These are phyloP conservation scores for Tachysurus vachellii DNA, from an alignment of 2,113 vertebrate species.

Conservation along the genomic window DNA sequence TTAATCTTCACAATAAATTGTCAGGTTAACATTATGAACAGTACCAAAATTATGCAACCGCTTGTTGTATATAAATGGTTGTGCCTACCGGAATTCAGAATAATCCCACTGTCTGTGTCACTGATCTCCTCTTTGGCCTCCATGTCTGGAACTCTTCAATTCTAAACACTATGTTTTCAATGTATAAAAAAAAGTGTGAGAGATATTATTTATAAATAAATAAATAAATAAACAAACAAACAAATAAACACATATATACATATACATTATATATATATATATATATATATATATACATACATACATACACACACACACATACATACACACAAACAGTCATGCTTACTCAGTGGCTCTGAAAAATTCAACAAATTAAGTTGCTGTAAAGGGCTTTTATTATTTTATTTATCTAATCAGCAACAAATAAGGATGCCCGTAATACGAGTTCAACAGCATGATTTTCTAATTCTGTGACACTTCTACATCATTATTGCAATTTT, in stretches of 20 bases:
- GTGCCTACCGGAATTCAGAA: conserved; percentile 84
- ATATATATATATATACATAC: too few species aligned
- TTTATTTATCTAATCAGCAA: background rate
- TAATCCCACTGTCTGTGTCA: conserved; percentile 85
- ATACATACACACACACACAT: too few species aligned
- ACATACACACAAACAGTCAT: background rate
- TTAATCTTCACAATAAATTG: background rate
- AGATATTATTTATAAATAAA: too few species aligned
- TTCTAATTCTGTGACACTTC: background rate
- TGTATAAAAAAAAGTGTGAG: too few species aligned
- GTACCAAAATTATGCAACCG: background rate
- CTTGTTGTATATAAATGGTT: background rate
- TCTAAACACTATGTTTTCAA: conserved; percentile 26
- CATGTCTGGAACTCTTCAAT: conserved; percentile 69
- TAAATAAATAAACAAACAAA: background rate
- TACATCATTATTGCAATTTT: background rate
- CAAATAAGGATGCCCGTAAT: background rate
- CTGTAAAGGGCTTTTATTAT: background rate
- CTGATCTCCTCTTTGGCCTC: conserved; percentile 83
- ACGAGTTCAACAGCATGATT: background rate
- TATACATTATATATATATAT: too few species aligned
- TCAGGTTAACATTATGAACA: background rate
- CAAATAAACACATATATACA: background rate
- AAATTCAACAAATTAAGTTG: background rate
- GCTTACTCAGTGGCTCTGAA: conserved; percentile 27